These are phyloP conservation scores for Pardalotus punctatus DNA, from an alignment of 2,113 vertebrate genomes.

Conservation along the genomic window DNA sequence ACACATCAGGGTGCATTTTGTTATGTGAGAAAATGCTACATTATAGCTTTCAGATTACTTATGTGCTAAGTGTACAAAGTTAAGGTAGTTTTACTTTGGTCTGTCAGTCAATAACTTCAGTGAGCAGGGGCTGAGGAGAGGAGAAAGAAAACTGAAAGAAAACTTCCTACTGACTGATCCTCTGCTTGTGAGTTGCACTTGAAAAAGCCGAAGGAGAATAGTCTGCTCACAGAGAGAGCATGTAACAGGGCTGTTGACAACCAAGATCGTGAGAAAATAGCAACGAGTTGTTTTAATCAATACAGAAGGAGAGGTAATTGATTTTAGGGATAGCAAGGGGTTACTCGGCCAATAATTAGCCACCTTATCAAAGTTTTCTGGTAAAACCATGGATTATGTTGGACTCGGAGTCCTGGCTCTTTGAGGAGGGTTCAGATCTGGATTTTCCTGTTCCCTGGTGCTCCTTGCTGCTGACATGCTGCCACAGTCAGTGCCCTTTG, in stretches of 20 bases:
- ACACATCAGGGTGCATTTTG: background rate
- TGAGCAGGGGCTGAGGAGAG: background rate
- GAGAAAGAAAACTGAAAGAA: background rate
- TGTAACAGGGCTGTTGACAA: conserved; percentile 60
- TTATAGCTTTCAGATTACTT: background rate
- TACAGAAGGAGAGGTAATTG: conserved; percentile 69
- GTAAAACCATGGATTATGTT: conserved; percentile 56
- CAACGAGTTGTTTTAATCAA: conserved; percentile 65
- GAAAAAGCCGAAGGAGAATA: conserved; percentile 23
- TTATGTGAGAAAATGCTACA: background rate
- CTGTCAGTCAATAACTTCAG: conserved; percentile 43
- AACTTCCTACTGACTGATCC: conserved; percentile 2
- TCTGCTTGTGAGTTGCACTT: background rate
- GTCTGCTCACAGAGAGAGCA: background rate
- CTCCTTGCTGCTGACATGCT: background rate
- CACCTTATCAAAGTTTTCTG: conserved; percentile 68
- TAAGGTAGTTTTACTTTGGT: background rate
- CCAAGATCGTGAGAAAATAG: conserved; percentile 79
- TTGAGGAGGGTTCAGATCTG: conserved; percentile 16
- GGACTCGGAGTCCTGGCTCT: background rate
- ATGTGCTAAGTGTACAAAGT: background rate
- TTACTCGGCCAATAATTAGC: conserved; percentile 72
- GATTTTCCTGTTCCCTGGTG: background rate
- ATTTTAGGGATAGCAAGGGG: conserved; percentile 74
- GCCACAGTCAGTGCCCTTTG: background rate